A percentile compares a stretch with the other conserved stretches of the same genome.
Conservation (phyloP, 2,888 invertebrate species). For the Chromoteleia sp. region DNA sequence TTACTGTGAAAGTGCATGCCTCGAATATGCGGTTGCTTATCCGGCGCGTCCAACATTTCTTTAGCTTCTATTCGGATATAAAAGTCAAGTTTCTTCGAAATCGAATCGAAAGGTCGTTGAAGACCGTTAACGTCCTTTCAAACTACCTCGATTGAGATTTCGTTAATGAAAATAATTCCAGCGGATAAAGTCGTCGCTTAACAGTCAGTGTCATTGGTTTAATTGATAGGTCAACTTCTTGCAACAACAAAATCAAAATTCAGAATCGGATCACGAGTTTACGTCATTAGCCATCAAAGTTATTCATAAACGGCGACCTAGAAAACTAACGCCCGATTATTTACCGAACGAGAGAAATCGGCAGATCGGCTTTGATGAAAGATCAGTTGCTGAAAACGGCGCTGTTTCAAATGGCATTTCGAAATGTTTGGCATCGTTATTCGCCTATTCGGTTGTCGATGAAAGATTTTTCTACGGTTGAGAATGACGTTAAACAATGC, state of each 20-base stretch:
- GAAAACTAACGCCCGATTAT: slow-evolving; percentile 47
- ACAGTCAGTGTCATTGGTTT: slow-evolving; percentile 23
- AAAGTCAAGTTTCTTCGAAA: neutral
- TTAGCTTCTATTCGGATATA: neutral
- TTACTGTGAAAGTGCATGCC: slow-evolving; percentile 64
- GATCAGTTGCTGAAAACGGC: slow-evolving; percentile 45
- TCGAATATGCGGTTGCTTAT: slow-evolving; percentile 71
- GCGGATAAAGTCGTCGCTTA: slow-evolving; percentile 17
- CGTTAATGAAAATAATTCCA: slow-evolving; percentile 6
- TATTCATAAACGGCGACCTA: slow-evolving; percentile 54
- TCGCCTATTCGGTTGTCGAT: slow-evolving; percentile 42
- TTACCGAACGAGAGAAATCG: slow-evolving; percentile 56
- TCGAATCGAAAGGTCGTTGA: slow-evolving; percentile 18
- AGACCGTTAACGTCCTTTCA: slow-evolving; percentile 1
- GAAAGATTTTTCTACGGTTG: slow-evolving; percentile 19
- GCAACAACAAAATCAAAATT: slow-evolving; percentile 23
- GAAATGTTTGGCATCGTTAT: slow-evolving; percentile 30
- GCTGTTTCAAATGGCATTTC: slow-evolving; percentile 42
- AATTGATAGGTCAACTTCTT: slow-evolving; percentile 40
- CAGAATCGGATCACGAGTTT: slow-evolving; percentile 30
- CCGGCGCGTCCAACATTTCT: slow-evolving; percentile 47
- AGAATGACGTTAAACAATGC: slow-evolving; percentile 43
- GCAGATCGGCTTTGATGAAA: slow-evolving; percentile 54
- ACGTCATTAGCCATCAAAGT: slow-evolving; percentile 46
- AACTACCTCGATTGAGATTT: neutral